These are phyloP conservation scores for Steinernema feltiae DNA, from an alignment of 1,140 invertebrate genomes.

Conservation along the genomic window DNA sequence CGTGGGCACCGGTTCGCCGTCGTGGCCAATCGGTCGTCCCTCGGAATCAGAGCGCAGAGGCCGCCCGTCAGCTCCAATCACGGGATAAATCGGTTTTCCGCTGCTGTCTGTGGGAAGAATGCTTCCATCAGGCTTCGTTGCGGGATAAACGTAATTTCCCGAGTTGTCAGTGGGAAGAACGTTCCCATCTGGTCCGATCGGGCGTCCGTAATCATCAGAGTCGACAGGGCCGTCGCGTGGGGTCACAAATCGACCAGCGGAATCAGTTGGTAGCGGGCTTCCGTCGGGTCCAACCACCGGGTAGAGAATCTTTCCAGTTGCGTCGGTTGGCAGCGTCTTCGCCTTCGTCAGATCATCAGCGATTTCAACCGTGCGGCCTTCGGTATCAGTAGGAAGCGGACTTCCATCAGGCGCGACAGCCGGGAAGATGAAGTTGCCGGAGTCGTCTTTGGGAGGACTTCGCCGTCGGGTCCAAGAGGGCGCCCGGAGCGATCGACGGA, in stretches of 20 bases:
- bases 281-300: slow-evolving; percentile 25
- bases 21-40: neutral
- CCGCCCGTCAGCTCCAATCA: slow-evolving; percentile 19
- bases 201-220: slow-evolving; percentile 22
- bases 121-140: slow-evolving; percentile 24
- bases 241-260: slow-evolving; percentile 11
- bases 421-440: slow-evolving; percentile 7
- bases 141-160: slow-evolving; percentile 23
- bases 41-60: slow-evolving; percentile 1
- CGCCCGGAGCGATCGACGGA: slow-evolving; percentile 15
- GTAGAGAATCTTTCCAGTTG: neutral
- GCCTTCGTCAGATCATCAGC: neutral
- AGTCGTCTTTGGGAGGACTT: slow-evolving; percentile 24
- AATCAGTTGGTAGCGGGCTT: slow-evolving; percentile 25
- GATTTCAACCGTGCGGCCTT: neutral
- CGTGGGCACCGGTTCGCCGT: slow-evolving; percentile 13
- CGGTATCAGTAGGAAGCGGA: slow-evolving; percentile 25
- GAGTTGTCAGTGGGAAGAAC: slow-evolving; percentile 26
- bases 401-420: slow-evolving; percentile 22
- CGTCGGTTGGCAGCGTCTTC: slow-evolving; percentile 22
- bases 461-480: slow-evolving; percentile 27
- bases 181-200: slow-evolving; percentile 28
- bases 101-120: slow-evolving; percentile 12
- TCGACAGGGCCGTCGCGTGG: slow-evolving; percentile 16
- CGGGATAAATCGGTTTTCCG: slow-evolving; percentile 27